Conservation (phyloP, 2,113 vertebrate species). For the Melospiza georgiana region DNA sequence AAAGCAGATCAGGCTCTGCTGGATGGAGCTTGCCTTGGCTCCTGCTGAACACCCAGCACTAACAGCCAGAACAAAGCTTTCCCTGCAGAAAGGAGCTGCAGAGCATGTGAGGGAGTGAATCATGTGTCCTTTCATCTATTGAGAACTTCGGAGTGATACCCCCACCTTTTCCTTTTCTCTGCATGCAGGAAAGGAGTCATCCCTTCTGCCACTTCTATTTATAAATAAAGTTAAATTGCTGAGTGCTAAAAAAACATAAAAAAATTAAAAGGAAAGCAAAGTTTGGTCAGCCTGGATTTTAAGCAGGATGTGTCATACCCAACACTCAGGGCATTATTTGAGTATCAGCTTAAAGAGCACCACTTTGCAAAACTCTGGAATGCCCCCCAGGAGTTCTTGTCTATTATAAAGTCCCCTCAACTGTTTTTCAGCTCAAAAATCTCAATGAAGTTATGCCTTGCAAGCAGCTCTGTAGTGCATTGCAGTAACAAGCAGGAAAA, state of each 20-base stretch:
- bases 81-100: background rate
- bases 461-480: background rate
- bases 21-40: background rate
- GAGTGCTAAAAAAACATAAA: background rate
- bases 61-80: background rate
- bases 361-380: background rate
- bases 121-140: background rate
- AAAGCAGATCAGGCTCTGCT: background rate
- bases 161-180: background rate
- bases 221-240: background rate
- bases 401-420: background rate
- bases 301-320: background rate
- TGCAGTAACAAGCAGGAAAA: background rate
- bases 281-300: slow-evolving; percentile 2
- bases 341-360: background rate
- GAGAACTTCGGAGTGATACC: background rate
- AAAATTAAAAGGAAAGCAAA: background rate
- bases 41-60: background rate
- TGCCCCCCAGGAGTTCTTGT: background rate
- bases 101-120: slow-evolving; percentile 21
- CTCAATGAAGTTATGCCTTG: background rate
- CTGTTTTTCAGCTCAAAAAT: background rate
- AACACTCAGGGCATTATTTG: background rate
- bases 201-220: background rate
- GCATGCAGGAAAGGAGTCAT: background rate